Base-by-base conservation (phyloP, 2,888 invertebrate genomes). In the Gerris lacustris region DNA sequence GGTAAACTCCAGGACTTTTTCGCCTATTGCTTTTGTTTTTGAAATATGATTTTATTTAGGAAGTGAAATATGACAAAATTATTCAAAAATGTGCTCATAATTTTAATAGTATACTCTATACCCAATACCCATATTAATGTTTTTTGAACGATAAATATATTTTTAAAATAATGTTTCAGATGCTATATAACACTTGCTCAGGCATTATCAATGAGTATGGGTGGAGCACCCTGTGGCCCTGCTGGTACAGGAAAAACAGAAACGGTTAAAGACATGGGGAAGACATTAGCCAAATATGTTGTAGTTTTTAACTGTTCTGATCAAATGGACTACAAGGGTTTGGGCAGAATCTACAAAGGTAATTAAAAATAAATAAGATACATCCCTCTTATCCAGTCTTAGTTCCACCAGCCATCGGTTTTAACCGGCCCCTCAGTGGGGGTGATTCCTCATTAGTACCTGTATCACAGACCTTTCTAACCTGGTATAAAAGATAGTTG, bases 181-280 rank as follows among this genome's bases (percentile, higher is more conserved):
- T 97, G 97, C 82, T 97, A 97, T 82, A 97, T 97, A 77, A 97
- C 97, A 0, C 82, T 97, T 71, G 94, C 96, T 0, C 97, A 97
- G 83, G 96, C 97, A 0, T 82, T 97, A 73, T 91, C 94, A 0
- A 92, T 96, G 89, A 93, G 95, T 75, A 92, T 96, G 90, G 97
- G 96, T 17, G 96, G 96, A 0, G 93, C 94, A 17, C 96, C 96
- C 0, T 95, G 96, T 76, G 96, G 97, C 0, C 96, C 96, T 2
- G 96, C 96, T 0, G 96, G 96, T n/a, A 97, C 96, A 0, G 97
- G 97, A 6, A 97, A 97, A 83, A 97, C 97, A 0, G 97, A 97
- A 82, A 96, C 96, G 0, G 94, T 94, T 0, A 97, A 97, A 81
- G 97, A 97, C 80, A 97, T 97, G 96, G 96, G 96, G 63, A 94